phyloP scores from a whole-genome alignment of 2,888 invertebrate species.

The Macrostomum cliftonense region DNA sequence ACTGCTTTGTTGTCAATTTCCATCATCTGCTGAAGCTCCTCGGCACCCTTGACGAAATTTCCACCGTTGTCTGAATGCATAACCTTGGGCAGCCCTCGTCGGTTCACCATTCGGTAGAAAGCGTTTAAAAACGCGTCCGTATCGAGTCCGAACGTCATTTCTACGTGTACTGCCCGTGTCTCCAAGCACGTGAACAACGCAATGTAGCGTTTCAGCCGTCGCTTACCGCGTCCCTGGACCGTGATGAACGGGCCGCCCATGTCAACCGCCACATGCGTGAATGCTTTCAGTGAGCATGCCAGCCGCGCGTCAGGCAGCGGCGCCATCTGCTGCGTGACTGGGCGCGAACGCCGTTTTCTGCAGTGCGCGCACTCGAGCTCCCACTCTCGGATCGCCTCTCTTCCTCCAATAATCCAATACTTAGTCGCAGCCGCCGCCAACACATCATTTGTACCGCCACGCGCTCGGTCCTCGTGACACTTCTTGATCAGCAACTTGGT shows the following conservation, averaged over 20 bases:
- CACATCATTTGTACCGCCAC: too few species aligned
- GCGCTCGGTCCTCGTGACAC: too few species aligned
- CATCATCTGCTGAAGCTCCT: conserved; percentile 7
- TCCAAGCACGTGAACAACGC: conserved; percentile 15
- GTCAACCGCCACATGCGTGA: conserved; percentile 1
- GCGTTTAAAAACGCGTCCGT: conserved; percentile 14
- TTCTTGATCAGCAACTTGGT: too few species aligned
- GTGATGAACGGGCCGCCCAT: conserved; percentile 4
- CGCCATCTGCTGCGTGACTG: too few species aligned
- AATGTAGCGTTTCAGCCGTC: conserved; percentile 12
- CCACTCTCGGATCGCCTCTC: conserved; percentile 13
- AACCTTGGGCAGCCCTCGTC: conserved; percentile 11
- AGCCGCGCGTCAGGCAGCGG: too few species aligned
- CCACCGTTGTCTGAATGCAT: conserved; percentile 11
- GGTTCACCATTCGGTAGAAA: conserved; percentile 10
- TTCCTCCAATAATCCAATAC: conserved; percentile 13
- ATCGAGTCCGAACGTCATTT: conserved; percentile 12
- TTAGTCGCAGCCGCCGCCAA: conserved; percentile 7
- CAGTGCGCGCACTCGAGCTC: conserved; percentile 7
- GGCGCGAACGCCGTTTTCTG: too few species aligned
- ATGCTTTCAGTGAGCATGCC: not conserved
- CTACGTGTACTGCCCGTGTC: conserved; percentile 13
- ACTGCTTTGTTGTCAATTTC: too few species aligned
- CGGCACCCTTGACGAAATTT: too few species aligned
- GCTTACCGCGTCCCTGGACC: conserved; percentile 11